Evolutionary conservation across 2,888 invertebrate genomes (phyloP), one percentile per base, ranked within the genome.

Genomic region (Julus scanicus): DNA sequence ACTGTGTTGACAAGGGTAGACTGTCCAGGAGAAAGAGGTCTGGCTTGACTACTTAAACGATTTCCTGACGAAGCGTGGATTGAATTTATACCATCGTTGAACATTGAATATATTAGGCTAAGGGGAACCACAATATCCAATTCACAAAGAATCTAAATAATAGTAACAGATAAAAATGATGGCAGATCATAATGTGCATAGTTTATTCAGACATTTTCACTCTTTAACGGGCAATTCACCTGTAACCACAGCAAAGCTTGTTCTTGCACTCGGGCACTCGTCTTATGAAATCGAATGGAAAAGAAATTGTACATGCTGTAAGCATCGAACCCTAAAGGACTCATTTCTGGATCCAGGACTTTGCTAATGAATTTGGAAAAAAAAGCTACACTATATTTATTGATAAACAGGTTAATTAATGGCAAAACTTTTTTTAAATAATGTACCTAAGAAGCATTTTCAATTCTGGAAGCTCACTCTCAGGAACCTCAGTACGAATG

Each of bases 331-430:
- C 98, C 98, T 71, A 98, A 93, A 87, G 99, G 97, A 89, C 97
- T 97, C 94, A 98, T 96, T 91, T 99, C 98, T 0, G 97, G 96
- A 93, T 99, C 99, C 91, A 99, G 94, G 89, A 99, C 97, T 94
- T 99, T 99, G 91, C 97, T 98, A 90, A 93, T 92, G 15, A 29
- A 63, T 44, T 63, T 63, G 11, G 40, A 49, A 87, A 63, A 29
- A 87, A 37, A 9, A n/a, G 29, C 29, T n/a, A 29, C 29, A 29
- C 0, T 29, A 29, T 29, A 29, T 29, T 29, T 29, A 29, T 29
- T 1, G 29, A 29, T 29, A 29, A 29, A 29, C 29, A 29, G 29
- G 29, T 29, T 29, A 1, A 29, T 29, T 29, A 29, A 29, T 29
- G 29, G 29, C 29, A n/a, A n/a, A n/a, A n/a, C n/a, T n/a, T n/a